These are phyloP conservation scores for Nesoenas mayeri DNA, from an alignment of 2,113 vertebrate species.

Conservation along the genomic window DNA sequence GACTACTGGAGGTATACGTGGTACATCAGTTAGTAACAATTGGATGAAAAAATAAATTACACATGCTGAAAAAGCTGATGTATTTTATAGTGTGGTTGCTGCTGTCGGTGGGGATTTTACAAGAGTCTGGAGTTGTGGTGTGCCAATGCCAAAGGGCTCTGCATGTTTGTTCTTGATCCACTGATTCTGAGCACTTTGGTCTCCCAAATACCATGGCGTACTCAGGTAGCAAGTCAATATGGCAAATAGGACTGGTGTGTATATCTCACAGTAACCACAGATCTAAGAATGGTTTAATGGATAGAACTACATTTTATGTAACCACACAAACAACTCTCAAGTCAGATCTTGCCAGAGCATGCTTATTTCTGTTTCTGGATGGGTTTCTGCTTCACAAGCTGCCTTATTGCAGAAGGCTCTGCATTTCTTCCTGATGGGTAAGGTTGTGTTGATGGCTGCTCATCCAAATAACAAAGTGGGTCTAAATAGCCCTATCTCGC, in stretches of 20 bases:
- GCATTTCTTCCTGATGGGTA: neutral
- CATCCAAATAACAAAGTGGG: neutral
- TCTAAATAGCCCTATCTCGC: neutral
- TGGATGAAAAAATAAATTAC: neutral
- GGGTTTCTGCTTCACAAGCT: neutral
- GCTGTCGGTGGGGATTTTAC: neutral
- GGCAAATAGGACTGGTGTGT: neutral
- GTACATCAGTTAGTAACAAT: neutral
- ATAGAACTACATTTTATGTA: neutral
- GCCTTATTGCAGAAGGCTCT: neutral
- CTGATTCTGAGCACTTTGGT: neutral
- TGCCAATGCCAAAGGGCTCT: neutral
- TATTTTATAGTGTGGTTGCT: neutral
- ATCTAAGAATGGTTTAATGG: neutral
- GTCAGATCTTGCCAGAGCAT: neutral
- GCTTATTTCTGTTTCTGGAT: neutral
- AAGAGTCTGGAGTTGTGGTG: neutral
- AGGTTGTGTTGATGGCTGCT: neutral
- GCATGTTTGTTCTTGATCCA: neutral
- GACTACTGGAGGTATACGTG: rapidly evolving
- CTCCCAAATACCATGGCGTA: neutral
- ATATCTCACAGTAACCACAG: rapidly evolving
- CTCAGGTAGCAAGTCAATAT: neutral
- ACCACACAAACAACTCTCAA: neutral
- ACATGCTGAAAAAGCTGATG: rapidly evolving